A percentile compares a stretch with the other conserved stretches of the same genome.
phyloP scores from a whole-genome alignment of 2,113 vertebrate species.

The Cheilinus undulatus region DNA sequence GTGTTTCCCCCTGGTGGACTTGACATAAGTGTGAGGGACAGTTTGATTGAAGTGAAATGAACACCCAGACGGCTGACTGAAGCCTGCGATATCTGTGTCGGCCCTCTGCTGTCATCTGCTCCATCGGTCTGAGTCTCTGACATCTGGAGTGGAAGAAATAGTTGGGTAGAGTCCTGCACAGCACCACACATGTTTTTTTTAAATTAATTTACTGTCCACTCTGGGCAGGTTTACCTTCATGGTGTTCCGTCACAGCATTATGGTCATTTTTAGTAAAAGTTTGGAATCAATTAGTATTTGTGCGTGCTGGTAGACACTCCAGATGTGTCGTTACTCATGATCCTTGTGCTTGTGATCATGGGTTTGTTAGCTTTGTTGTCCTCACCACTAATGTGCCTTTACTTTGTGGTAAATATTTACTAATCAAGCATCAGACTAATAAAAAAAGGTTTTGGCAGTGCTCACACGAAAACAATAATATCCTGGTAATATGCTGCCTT shows the following conservation, averaged over 20 bases:
- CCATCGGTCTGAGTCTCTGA: conserved; percentile 25
- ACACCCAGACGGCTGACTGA: conserved; percentile 24
- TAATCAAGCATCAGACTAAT: conserved; percentile 8
- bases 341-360: conserved; percentile 15
- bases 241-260: conserved; percentile 7
- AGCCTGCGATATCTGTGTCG: conserved; percentile 14
- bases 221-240: conserved; percentile 36
- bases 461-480: neutral
- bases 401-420: conserved; percentile 25
- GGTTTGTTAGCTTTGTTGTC: conserved; percentile 16
- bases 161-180: neutral
- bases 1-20: conserved; percentile 43
- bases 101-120: conserved; percentile 38
- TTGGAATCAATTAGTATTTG: conserved; percentile 53
- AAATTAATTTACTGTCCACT: conserved; percentile 5
- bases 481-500: no score
- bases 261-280: conserved; percentile 21
- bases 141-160: conserved; percentile 61
- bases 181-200: conserved; percentile 22
- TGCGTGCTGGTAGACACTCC: conserved; percentile 6
- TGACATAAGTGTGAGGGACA: conserved; percentile 58
- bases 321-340: conserved; percentile 29
- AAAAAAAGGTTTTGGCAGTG: neutral
- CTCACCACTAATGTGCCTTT: conserved; percentile 23
- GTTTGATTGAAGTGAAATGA: conserved; percentile 48